Percentiles rank a stretch among this genome's conserved stretches.
phyloP scores from a whole-genome alignment of 2,797 vertebrate genomes.

The Oophaga sylvatica region DNA sequence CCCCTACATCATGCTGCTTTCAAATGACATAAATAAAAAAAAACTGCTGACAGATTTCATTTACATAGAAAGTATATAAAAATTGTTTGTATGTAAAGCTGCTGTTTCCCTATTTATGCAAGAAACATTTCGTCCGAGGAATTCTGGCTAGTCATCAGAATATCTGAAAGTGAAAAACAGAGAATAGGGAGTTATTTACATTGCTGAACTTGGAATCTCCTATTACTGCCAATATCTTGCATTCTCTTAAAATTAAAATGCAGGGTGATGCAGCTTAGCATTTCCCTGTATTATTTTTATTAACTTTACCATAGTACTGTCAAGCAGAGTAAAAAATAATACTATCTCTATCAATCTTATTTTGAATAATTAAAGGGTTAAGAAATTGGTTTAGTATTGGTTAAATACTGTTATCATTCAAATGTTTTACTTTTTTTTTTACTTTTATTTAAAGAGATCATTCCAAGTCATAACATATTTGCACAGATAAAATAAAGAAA shows the following conservation, averaged over 20 bases:
- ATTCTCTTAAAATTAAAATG: background rate
- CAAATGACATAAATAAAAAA: no score
- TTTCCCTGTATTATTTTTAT: conserved; percentile 7
- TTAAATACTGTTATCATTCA: background rate
- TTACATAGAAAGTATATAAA: background rate
- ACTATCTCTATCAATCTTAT: background rate
- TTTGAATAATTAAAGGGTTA: background rate
- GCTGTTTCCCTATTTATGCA: background rate
- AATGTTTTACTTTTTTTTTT: background rate
- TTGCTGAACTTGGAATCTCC: background rate
- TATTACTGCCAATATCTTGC: conserved; percentile 7
- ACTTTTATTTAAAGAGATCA: background rate
- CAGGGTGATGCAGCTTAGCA: background rate
- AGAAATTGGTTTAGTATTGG: background rate
- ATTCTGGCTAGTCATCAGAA: conserved; percentile 1
- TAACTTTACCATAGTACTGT: background rate
- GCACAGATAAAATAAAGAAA: no score
- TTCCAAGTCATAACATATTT: background rate
- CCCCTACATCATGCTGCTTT: no score
- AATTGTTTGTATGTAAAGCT: background rate
- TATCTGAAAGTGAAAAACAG: background rate
- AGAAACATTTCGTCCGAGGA: background rate
- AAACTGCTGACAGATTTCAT: no score
- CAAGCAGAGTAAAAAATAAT: background rate
- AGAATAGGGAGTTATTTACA: conserved; percentile 13